Base-by-base conservation (phyloP, 2,113 vertebrate genomes). In the Laterallus jamaicensis region DNA sequence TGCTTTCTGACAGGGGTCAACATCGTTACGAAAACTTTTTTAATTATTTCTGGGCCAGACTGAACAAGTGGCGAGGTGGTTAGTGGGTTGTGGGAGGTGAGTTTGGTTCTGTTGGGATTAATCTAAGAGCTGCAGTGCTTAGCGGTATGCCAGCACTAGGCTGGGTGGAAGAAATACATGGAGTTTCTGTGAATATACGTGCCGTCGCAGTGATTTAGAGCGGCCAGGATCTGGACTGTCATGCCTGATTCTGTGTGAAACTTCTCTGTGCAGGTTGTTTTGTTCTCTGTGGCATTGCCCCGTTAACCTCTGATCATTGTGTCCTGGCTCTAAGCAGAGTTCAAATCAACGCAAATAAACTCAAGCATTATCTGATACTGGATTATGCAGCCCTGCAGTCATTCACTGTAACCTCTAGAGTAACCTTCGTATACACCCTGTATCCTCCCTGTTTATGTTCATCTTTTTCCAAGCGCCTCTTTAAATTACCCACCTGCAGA, bases 401-500 rank as follows among this genome's bases (percentile, higher is more conserved):
- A 77, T 85, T 91, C 91, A 63, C 91, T 89, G 82, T 83, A 95
- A 87, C 81, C 92, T 92, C 81, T 63, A 58, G 42, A 15, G 73
- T 94, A 93, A 95, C 93, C 92, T 97, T 96, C 74, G 0, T 42
- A 64, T 59, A 70, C 77, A 77, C 83, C 77, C 77, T 42, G 28
- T 89, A 91, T 87, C 95, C 92, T 93, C 80, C 86, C 86, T 96
- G 96, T 82, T 94, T 95, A 92, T 86, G 82, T 84, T 94, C 95
- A 78, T 96, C 93, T 92, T 96, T 85, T 91, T 94, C 93, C 63
- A 82, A 94, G 86, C 95, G 82, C 83, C 92, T 92, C 86, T 93
- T 93, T 96, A 93, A 96, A 96, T 96, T 94, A 91, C 90, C 85
- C 83, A 95, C 92, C 92, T 96, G 95, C 92, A 92, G 90, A 95